Evolutionary conservation across 1,140 invertebrate genomes (phyloP).

Genomic region (Adoxophyes honmai): DNA sequence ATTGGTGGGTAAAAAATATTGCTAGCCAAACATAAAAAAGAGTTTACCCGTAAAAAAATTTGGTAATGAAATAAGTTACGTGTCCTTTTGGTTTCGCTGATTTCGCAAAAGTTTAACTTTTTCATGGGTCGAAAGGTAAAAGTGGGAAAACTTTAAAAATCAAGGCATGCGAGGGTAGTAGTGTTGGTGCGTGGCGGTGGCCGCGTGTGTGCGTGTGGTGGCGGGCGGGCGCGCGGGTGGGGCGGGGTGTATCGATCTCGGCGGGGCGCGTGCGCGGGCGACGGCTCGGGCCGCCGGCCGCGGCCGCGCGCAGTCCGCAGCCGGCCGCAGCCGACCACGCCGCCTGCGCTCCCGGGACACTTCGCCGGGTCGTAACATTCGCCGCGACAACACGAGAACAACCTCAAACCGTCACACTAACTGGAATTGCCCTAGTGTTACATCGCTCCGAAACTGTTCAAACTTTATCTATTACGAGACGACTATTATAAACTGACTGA

Average conservation of each 20-base stretch:
- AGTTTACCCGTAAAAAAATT: too few relatives aligned
- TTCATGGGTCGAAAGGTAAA: not conserved
- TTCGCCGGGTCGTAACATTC: constrained; percentile 55
- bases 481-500: not conserved
- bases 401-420: constrained; percentile 47
- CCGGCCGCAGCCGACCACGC: constrained; percentile 60
- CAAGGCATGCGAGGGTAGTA: constrained; percentile 38
- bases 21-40: too few relatives aligned
- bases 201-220: constrained; percentile 31
- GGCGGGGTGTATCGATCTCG: constrained; percentile 72
- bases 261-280: constrained; percentile 64
- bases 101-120: too few relatives aligned
- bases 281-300: constrained; percentile 35
- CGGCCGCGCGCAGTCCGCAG: constrained; percentile 63
- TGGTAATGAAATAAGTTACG: too few relatives aligned
- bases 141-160: constrained; percentile 35
- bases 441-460: constrained; percentile 36
- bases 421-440: constrained; percentile 62
- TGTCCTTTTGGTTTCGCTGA: too few relatives aligned
- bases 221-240: constrained; percentile 49
- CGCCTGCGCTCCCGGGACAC: constrained; percentile 23
- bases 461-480: constrained; percentile 19
- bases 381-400: constrained; percentile 55
- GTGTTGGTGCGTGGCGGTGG: constrained; percentile 43
- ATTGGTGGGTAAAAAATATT: too few relatives aligned